These are phyloP conservation scores for Ammodramus savannarum DNA, from an alignment of 2,113 vertebrate species.

Conservation along the genomic window DNA sequence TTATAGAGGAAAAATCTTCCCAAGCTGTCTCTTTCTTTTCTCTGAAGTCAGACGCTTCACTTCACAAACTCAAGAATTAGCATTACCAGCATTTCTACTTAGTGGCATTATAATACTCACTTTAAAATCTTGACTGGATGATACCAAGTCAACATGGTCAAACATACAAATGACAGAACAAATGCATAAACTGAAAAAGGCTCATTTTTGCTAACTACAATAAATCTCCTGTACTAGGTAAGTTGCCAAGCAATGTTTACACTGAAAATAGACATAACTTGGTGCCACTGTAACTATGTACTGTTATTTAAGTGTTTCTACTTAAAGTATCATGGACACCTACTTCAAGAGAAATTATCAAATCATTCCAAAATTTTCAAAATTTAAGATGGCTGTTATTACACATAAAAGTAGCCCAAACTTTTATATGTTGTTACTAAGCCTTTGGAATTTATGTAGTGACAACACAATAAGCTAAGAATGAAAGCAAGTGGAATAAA, in stretches of 20 bases:
- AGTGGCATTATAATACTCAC: background rate
- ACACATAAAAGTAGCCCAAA: background rate
- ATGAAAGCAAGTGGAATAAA: background rate
- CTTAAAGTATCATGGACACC: background rate
- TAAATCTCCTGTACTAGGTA: background rate
- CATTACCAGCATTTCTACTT: background rate
- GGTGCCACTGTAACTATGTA: background rate
- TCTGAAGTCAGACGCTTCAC: background rate
- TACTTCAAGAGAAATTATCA: background rate
- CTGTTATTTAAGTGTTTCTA: background rate
- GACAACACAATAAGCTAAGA: slow-evolving; percentile 1
- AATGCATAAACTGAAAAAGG: background rate
- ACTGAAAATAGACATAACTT: background rate
- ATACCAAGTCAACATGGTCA: background rate
- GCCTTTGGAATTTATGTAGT: background rate
- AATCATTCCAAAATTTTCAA: background rate
- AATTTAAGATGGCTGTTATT: background rate
- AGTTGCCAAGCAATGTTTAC: background rate
- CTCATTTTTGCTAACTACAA: background rate
- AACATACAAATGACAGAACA: background rate
- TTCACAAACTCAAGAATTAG: background rate
- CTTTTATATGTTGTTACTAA: background rate
- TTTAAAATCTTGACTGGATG: background rate
- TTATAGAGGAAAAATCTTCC: background rate
- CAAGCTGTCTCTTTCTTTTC: background rate